Conservation (phyloP, 2,113 vertebrate genomes). For the Neolamprologus cancellatus region DNA sequence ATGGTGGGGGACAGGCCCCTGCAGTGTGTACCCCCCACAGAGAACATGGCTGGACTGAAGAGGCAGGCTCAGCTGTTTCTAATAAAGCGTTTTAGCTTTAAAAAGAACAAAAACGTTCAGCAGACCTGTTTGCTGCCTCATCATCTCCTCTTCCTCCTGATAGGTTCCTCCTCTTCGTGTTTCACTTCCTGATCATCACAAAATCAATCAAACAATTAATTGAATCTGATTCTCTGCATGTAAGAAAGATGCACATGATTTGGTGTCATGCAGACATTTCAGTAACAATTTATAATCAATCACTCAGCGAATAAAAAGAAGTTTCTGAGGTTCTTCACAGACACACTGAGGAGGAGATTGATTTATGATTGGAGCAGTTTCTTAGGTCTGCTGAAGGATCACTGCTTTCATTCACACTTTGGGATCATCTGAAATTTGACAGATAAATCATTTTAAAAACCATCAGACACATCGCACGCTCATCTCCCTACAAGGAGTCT, state of each 20-base stretch:
- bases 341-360: neutral
- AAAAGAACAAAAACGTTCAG: neutral
- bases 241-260: neutral
- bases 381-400: neutral
- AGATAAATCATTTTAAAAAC: neutral
- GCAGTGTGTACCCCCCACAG: neutral
- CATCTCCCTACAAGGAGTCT: neutral
- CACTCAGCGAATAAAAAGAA: neutral
- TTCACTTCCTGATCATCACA: neutral
- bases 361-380: neutral
- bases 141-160: neutral
- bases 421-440: neutral
- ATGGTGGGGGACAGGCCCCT: neutral
- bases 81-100: neutral
- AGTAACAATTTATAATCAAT: neutral
- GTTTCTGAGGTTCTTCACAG: neutral
- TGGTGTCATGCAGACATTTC: neutral
- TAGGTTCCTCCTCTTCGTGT: neutral
- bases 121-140: neutral
- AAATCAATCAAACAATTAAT: neutral
- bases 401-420: rapidly evolving
- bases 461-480: neutral
- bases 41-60: neutral
- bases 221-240: neutral
- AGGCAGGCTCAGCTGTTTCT: neutral